Percentiles rank a stretch among this genome's conserved stretches.
These are phyloP conservation scores for Branchipolynoe longqiensis DNA, from an alignment of 2,888 invertebrate species.

Conservation along the genomic window DNA sequence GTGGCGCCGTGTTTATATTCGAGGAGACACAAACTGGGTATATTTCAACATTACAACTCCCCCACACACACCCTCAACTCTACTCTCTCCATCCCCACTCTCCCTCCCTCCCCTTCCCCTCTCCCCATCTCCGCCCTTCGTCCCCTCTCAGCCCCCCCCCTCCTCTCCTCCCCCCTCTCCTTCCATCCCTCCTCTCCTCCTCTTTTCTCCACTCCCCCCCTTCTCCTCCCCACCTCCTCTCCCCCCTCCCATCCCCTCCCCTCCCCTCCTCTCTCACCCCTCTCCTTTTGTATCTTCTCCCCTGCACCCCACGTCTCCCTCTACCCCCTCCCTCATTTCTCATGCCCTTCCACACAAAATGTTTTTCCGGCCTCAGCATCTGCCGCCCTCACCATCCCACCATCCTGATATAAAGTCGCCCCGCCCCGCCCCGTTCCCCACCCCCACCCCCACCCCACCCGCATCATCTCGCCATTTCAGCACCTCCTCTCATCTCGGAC, in stretches of 20 bases:
- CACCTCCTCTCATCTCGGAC: too few relatives aligned
- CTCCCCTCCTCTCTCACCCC: not conserved
- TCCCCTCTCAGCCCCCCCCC: not conserved
- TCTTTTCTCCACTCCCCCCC: not conserved
- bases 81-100: not conserved
- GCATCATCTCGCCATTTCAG: too few relatives aligned
- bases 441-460: too few relatives aligned
- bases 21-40: constrained; percentile 15
- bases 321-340: too few relatives aligned
- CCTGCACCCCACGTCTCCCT: not conserved
- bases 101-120: not conserved
- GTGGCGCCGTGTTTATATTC: too few relatives aligned
- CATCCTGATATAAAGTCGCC: too few relatives aligned
- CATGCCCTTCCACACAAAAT: too few relatives aligned
- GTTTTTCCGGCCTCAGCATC: too few relatives aligned
- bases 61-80: not conserved
- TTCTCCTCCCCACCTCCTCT: not conserved
- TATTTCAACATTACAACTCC: not conserved
- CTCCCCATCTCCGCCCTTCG: not conserved
- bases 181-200: not conserved
- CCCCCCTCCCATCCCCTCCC: not conserved
- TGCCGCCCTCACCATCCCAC: too few relatives aligned
- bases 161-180: not conserved
- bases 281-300: not conserved
- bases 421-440: too few relatives aligned